Percentiles rank a stretch among this genome's conserved stretches.
Conservation (phyloP, 2,113 vertebrate species). For the Stigmatopora nigra region DNA sequence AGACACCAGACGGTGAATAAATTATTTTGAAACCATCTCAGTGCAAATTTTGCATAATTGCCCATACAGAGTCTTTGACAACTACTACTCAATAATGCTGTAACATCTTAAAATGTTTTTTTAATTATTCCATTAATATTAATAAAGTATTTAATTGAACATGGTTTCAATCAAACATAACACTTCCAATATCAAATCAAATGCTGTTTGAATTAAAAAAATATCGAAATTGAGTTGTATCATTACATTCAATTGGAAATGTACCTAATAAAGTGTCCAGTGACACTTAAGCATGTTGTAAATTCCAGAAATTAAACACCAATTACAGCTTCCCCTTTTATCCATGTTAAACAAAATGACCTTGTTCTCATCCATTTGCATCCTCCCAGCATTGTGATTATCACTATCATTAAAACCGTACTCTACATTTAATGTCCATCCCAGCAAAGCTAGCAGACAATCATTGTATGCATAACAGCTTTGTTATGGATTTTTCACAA, state of each 20-base stretch:
- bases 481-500: conserved; percentile 28
- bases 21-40: no score
- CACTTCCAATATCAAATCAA: background rate
- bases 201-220: no score
- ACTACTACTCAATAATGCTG: no score
- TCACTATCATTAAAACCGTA: conserved; percentile 5
- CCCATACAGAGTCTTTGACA: no score
- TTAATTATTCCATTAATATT: no score
- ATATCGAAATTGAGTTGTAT: no score
- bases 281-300: background rate
- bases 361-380: background rate
- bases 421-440: background rate
- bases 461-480: conserved; percentile 37
- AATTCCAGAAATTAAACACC: background rate
- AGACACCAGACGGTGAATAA: no score
- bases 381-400: background rate
- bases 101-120: no score
- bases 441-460: conserved; percentile 13
- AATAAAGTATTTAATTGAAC: no score
- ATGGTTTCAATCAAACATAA: background rate
- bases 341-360: background rate
- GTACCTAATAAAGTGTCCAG: background rate
- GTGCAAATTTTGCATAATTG: no score
- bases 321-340: background rate
- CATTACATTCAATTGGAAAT: background rate